A percentile compares a stretch with the other conserved stretches of the same genome.
Conservation (phyloP, 2,797 vertebrate genomes). For the Sebastes minor region DNA sequence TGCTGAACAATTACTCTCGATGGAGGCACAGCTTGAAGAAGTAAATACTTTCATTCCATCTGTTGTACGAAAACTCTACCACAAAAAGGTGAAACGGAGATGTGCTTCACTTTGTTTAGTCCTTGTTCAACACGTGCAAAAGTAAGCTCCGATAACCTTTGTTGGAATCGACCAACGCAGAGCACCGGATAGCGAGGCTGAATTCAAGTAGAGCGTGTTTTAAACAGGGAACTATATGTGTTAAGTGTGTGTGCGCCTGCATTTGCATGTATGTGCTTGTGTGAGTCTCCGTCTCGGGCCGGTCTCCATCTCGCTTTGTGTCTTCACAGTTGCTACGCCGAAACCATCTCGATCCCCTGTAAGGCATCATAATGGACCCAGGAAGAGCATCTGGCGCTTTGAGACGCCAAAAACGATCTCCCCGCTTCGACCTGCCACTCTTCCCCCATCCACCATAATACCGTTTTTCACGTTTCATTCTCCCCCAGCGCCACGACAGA, state of each 20-base stretch:
- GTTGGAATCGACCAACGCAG: not conserved
- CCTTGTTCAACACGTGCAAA: not conserved
- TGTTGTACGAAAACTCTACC: not conserved
- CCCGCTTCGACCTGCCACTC: conserved; percentile 75
- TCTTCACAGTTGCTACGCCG: conserved; percentile 75
- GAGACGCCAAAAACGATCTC: conserved; percentile 69
- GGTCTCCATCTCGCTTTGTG: conserved; percentile 82
- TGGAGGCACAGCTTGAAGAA: conserved; percentile 38
- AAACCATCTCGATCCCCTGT: conserved; percentile 79
- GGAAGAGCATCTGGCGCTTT: conserved; percentile 90
- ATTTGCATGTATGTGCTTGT: conserved; percentile 45
- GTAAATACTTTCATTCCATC: conserved; percentile 19
- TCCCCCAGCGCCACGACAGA: conserved; percentile 76
- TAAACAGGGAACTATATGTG: conserved; percentile 2
- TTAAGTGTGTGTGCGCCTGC: conserved; percentile 61
- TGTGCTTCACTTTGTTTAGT: not conserved
- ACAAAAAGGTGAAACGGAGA: conserved; percentile 15
- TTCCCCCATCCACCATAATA: conserved; percentile 80
- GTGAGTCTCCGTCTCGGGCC: conserved; percentile 28
- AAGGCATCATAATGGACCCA: conserved; percentile 86
- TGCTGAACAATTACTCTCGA: conserved; percentile 29
- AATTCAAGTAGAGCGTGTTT: conserved; percentile 1
- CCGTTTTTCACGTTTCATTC: conserved; percentile 74
- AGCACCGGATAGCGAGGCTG: not conserved
- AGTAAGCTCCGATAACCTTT: not conserved